phyloP scores from a whole-genome alignment of 2,113 vertebrate genomes.

The Synodontis membranacea region DNA sequence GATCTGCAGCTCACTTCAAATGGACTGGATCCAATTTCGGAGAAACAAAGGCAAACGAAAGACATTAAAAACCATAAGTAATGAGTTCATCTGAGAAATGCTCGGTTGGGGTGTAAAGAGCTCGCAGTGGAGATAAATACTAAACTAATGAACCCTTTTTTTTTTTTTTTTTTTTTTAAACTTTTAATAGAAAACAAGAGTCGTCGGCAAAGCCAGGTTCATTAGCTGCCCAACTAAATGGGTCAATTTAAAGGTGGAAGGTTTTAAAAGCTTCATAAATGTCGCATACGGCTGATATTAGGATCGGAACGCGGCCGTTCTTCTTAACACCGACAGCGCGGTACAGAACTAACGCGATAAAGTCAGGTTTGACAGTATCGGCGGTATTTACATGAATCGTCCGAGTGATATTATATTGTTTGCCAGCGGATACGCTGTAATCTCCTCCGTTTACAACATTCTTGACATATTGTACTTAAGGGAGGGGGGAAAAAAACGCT shows the following conservation, averaged over 20 bases:
- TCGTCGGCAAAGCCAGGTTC: not conserved
- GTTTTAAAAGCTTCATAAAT: not conserved
- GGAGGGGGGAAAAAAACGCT: not conserved
- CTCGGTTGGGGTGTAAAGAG: constrained; percentile 12
- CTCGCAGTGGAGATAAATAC: not conserved
- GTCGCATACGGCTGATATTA: not conserved
- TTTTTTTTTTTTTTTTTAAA: not conserved
- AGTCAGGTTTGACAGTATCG: not conserved
- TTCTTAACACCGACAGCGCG: not conserved
- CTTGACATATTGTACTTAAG: constrained; percentile 12
- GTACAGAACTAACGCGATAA: constrained; percentile 12
- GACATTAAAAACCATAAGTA: constrained; percentile 11
- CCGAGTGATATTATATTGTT: constrained; percentile 27
- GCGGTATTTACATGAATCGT: constrained; percentile 27
- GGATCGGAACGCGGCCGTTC: not conserved
- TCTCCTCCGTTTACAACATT: constrained; percentile 24
- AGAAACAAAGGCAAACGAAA: constrained; percentile 4
- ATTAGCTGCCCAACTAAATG: constrained; percentile 16
- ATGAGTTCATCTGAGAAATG: constrained; percentile 40
- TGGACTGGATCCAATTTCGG: constrained; percentile 32
- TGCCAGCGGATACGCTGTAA: constrained; percentile 6
- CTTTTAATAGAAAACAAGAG: not conserved
- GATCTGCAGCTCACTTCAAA: constrained; percentile 32
- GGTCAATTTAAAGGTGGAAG: not conserved
- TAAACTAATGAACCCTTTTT: not conserved